Percentiles rank a stretch among this genome's conserved stretches.
Conservation (phyloP, 2,797 vertebrate genomes). For the Staurois parvus region DNA sequence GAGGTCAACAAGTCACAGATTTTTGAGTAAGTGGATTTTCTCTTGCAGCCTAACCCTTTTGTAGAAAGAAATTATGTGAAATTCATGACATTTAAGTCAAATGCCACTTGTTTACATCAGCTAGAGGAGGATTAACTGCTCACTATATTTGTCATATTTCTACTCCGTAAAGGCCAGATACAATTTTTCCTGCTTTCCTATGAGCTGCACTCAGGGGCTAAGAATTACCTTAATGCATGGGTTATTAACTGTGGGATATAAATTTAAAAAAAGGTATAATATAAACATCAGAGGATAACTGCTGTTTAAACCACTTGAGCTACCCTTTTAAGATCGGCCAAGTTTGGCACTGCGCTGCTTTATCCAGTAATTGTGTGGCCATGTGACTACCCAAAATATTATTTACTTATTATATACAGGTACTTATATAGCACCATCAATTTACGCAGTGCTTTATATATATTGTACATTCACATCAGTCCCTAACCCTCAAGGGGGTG, state of each 20-base stretch:
- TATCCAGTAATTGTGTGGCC: too few relatives aligned
- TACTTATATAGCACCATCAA: too few relatives aligned
- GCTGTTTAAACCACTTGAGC: too few relatives aligned
- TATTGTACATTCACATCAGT: too few relatives aligned
- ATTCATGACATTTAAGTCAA: constrained; percentile 30
- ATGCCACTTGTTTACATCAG: constrained; percentile 34
- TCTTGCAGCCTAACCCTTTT: constrained; percentile 26
- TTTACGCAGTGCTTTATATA: too few relatives aligned
- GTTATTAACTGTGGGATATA: not conserved
- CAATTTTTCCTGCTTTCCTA: not conserved
- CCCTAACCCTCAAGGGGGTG: too few relatives aligned
- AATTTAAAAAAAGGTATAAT: too few relatives aligned
- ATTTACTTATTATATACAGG: too few relatives aligned
- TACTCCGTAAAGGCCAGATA: not conserved
- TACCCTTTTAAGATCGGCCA: too few relatives aligned
- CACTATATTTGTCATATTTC: not conserved
- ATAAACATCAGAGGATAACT: too few relatives aligned
- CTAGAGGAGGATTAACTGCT: constrained; percentile 1
- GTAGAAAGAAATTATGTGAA: not conserved
- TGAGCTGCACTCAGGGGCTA: not conserved
- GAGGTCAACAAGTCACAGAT: constrained; percentile 33
- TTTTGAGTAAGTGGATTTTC: not conserved
- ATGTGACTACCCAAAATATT: too few relatives aligned
- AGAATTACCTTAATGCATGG: not conserved
- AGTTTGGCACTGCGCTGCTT: too few relatives aligned